phyloP scores from a whole-genome alignment of 2,888 invertebrate genomes.

The Athalia circularis region DNA sequence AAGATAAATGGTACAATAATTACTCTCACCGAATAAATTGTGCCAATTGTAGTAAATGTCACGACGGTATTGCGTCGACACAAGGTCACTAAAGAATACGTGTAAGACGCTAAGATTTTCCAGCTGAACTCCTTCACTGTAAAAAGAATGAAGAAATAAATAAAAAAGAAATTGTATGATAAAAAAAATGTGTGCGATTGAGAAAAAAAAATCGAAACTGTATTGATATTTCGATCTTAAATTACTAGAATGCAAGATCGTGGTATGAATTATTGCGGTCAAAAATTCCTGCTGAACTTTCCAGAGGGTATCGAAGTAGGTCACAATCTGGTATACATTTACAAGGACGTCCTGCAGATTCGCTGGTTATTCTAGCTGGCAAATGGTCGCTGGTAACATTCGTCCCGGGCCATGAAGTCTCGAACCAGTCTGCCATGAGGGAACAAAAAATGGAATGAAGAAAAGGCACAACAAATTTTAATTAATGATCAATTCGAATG shows the following conservation, averaged over 20 bases:
- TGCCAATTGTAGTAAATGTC: constrained; percentile 84
- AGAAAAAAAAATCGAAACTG: constrained; percentile 4
- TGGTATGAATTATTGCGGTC: constrained; percentile 73
- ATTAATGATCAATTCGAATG: background rate
- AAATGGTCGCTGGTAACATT: constrained; percentile 53
- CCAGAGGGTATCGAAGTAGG: constrained; percentile 78
- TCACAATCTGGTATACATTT: constrained; percentile 81
- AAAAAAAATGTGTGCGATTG: background rate
- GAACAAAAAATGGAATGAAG: background rate
- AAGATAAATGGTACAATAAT: constrained; percentile 5
- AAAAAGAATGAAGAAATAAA: constrained; percentile 55
- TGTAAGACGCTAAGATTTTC: constrained; percentile 78
- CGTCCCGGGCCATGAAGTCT: constrained; percentile 73
- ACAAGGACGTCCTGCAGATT: constrained; percentile 65
- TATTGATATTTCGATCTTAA: background rate
- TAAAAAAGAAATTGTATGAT: background rate
- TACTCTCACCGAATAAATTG: constrained; percentile 79
- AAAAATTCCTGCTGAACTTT: constrained; percentile 79
- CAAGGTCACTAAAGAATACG: constrained; percentile 81
- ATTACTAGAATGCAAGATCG: constrained; percentile 74
- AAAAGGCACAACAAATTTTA: background rate
- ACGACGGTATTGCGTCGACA: constrained; percentile 80
- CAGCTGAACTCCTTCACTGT: constrained; percentile 74
- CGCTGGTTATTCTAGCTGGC: constrained; percentile 45
- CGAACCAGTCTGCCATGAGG: constrained; percentile 55